phyloP scores from a whole-genome alignment of 2,113 vertebrate species.

The Notiomystis cincta region DNA sequence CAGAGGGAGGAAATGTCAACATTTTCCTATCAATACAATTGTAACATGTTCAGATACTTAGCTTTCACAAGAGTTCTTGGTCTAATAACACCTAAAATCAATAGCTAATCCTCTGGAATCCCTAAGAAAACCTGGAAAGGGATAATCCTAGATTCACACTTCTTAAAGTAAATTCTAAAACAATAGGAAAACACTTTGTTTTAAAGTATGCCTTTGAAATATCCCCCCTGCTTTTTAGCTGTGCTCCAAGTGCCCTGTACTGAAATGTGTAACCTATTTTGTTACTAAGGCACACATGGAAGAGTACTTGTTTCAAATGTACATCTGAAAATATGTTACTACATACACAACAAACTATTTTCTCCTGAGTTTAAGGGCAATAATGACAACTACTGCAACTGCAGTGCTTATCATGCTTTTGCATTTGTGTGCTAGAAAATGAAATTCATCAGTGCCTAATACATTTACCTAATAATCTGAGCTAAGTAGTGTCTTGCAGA shows the following conservation, averaged over 20 bases:
- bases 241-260: background rate
- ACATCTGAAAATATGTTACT: background rate
- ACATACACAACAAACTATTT: background rate
- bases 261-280: background rate
- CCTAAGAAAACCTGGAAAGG: background rate
- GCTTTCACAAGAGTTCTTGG: background rate
- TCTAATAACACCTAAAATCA: background rate
- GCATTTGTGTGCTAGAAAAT: background rate
- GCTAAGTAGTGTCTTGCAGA: background rate
- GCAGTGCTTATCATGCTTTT: background rate
- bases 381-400: background rate
- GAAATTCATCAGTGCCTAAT: background rate
- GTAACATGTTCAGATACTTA: background rate
- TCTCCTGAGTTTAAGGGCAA: background rate
- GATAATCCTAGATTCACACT: background rate
- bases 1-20: background rate
- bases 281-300: background rate
- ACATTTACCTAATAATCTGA: background rate
- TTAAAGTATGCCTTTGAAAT: background rate
- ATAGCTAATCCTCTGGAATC: background rate
- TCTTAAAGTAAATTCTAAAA: background rate
- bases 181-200: background rate
- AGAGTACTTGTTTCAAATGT: background rate
- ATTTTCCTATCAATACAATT: background rate
- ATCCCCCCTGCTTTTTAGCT: background rate